phyloP scores from a whole-genome alignment of 2,888 invertebrate species.

The Lycia hirtaria region DNA sequence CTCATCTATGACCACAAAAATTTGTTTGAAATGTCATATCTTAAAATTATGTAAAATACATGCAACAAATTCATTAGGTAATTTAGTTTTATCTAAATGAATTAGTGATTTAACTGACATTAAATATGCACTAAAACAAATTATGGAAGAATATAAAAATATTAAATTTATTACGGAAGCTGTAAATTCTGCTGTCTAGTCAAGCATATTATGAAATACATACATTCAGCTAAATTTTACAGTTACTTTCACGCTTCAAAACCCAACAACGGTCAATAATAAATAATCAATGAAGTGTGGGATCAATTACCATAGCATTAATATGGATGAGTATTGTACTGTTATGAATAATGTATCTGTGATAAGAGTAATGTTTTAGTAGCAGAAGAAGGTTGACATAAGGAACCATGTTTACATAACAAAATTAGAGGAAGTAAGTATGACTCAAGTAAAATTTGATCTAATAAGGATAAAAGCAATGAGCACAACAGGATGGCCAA shows the following conservation, averaged over 20 bases:
- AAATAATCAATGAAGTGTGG: constrained; percentile 52
- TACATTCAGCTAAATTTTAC: constrained; percentile 39
- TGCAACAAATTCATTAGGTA: too few relatives aligned
- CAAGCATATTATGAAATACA: constrained; percentile 1
- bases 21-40: too few relatives aligned
- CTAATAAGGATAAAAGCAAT: constrained; percentile 10
- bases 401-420: constrained; percentile 30
- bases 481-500: constrained; percentile 6
- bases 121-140: not conserved
- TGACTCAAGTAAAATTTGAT: constrained; percentile 19
- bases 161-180: not conserved
- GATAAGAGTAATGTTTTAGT: constrained; percentile 29
- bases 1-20: too few relatives aligned
- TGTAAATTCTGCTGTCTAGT: not conserved
- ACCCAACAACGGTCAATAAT: constrained; percentile 59
- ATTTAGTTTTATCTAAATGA: too few relatives aligned
- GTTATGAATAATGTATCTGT: constrained; percentile 47
- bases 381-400: constrained; percentile 17
- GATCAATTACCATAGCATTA: constrained; percentile 47
- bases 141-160: not conserved
- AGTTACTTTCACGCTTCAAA: constrained; percentile 65
- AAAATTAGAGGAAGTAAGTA: constrained; percentile 18
- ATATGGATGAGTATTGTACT: constrained; percentile 45
- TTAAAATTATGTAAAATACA: too few relatives aligned
- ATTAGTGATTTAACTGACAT: too few relatives aligned